Evolutionary conservation across 53 echinoderm and acorn worm species (phyloP), one percentile per base, ranked within the genome.

Genomic region (Luidia sarsii): DNA sequence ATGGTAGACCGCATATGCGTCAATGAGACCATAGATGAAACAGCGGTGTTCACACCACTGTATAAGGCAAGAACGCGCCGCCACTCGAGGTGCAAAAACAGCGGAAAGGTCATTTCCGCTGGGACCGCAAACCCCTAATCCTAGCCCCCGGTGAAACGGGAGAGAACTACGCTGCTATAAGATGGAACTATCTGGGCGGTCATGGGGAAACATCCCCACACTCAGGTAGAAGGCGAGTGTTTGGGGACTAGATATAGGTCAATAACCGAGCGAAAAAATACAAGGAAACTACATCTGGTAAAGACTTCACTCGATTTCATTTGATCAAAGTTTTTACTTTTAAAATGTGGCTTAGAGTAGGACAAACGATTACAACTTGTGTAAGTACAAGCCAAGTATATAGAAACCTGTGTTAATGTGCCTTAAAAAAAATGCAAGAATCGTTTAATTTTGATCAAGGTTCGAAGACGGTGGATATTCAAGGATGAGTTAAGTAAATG

Each of bases 21-120:
- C 39, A n/a, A 16, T 30, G 32, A 43, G 59, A 13, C 39, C 45
- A 36, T 39, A 21, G 28, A 61, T 59, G 18, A 24, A 18, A 74
- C 8, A 57, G 30, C 10, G 29, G 46, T 45, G 41, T 20, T 56
- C 39, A 22, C 27, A 3, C n/a, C 6, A 54, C 31, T 1, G 28
- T 7, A 30, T 18, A 61, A 61, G 18, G 9, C 28, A 14, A 54
- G 25, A 13, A 30, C 4, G 14, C 6, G 11, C 28, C 20, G 36
- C 31, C 32, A 21, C 43, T 24, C n/a, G 48, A 77, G 77, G 61
- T 77, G 77, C 33, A 77, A 77, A 59, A 77, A 77, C 77, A 77
- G 37, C 77, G 77, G 77, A 77, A 77, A 77, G 61, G 77, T 77
- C 77, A 77, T 77, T 77, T 77, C 77, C 77, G 77, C 61, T 60